Conservation (phyloP, 2,797 vertebrate species). For the Ptychobarbus kaznakovi region DNA sequence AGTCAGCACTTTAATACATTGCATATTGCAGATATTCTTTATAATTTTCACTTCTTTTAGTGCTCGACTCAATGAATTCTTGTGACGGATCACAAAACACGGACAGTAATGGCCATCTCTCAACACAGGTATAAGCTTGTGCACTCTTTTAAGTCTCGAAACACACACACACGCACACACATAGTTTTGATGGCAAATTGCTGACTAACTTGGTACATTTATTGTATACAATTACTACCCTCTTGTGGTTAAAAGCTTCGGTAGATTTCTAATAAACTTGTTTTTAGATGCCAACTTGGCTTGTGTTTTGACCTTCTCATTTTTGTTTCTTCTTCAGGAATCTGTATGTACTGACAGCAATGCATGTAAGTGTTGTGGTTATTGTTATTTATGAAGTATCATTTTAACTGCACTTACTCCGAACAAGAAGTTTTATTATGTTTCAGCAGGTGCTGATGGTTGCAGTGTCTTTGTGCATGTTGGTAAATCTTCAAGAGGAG, state of each 20-base stretch:
- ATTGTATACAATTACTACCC: constrained; percentile 47
- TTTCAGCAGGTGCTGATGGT: constrained; percentile 35
- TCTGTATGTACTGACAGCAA: constrained; percentile 50
- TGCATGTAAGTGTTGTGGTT: constrained; percentile 65
- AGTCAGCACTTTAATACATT: constrained; percentile 62
- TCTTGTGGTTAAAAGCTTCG: constrained; percentile 52
- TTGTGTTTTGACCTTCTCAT: not conserved
- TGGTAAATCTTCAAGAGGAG: constrained; percentile 24
- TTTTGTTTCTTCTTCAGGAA: constrained; percentile 53
- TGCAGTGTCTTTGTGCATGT: constrained; percentile 18
- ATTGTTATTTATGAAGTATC: not conserved
- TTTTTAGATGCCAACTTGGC: not conserved
- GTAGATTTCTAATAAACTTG: not conserved
- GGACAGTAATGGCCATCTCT: constrained; percentile 53
- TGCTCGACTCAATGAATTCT: constrained; percentile 36
- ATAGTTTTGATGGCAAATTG: not conserved
- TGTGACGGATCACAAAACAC: constrained; percentile 47
- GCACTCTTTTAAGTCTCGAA: not conserved
- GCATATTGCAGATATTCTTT: not conserved
- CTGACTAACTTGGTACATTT: too few species aligned
- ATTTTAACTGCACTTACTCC: not conserved
- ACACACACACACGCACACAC: not conserved
- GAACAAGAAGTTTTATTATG: constrained; percentile 6
- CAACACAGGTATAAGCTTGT: constrained; percentile 37
- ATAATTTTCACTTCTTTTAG: not conserved